A percentile compares a stretch with the other conserved stretches of the same genome.
These are phyloP conservation scores for Platygyra sinensis DNA, from an alignment of 64 coral and sea anemone species.

Conservation along the genomic window DNA sequence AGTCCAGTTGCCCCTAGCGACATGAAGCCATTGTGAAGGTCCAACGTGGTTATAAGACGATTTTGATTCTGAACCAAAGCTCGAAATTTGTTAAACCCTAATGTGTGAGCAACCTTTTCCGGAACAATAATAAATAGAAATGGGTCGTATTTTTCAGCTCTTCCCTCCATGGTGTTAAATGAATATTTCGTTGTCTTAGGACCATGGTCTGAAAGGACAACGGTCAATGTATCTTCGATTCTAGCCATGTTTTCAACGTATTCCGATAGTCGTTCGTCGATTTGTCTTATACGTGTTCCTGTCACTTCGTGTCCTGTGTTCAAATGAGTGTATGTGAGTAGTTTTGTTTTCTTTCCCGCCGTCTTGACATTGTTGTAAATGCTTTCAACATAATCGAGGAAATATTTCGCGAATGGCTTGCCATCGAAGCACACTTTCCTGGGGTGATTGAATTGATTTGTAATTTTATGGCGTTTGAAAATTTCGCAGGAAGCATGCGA, in stretches of 20 bases:
- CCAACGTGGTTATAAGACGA: conserved; percentile 76
- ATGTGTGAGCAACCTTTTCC: conserved; percentile 46
- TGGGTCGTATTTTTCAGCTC: conserved; percentile 86
- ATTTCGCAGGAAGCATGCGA: conserved; percentile 75
- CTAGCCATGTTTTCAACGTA: conserved; percentile 63
- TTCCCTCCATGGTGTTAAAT: conserved; percentile 67
- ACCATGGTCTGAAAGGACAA: conserved; percentile 85
- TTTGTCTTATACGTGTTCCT: conserved; percentile 74
- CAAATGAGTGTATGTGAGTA: conserved; percentile 86
- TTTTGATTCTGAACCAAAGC: conserved; percentile 77
- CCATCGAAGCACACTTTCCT: conserved; percentile 72
- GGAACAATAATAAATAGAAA: conserved; percentile 85
- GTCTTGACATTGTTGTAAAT: conserved; percentile 36
- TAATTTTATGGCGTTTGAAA: conserved; percentile 66
- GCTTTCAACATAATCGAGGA: conserved; percentile 63
- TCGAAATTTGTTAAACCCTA: conserved; percentile 44
- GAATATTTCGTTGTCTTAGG: conserved; percentile 83
- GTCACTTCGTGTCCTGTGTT: conserved; percentile 76
- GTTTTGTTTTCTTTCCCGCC: conserved; percentile 17
- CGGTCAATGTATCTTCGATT: conserved; percentile 77
- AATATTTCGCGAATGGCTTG: conserved; percentile 68
- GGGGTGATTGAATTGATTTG: conserved; percentile 79
- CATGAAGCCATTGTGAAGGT: conserved; percentile 78
- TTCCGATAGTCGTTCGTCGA: conserved; percentile 66
- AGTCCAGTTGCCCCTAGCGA: conserved; percentile 18